These are phyloP conservation scores for Phrynosoma blainvillii DNA, from an alignment of 2,113 vertebrate genomes.

Conservation along the genomic window DNA sequence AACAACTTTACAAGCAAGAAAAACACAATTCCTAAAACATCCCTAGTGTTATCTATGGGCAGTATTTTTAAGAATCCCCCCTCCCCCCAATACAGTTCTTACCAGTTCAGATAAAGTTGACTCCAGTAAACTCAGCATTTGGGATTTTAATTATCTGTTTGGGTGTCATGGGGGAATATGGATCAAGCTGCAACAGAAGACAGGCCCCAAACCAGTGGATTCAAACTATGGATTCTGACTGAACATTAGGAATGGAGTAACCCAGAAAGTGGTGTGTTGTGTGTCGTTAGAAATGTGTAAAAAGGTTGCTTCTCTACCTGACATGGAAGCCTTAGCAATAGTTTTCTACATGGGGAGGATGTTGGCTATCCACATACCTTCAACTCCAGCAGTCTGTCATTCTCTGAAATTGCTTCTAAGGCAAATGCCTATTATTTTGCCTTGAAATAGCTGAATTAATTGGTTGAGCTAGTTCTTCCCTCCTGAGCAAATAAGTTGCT, in stretches of 20 bases:
- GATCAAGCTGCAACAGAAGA: no score
- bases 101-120: not conserved
- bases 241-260: no score
- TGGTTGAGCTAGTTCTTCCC: not conserved
- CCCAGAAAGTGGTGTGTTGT: no score
- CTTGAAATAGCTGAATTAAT: not conserved
- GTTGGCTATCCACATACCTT: no score
- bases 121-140: not conserved
- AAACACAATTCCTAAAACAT: not conserved
- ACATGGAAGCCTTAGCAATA: no score
- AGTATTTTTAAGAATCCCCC: not conserved
- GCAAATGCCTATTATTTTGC: not conserved
- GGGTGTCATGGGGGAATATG: no score
- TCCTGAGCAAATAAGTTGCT: not conserved
- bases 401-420: not conserved
- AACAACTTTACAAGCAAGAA: conserved; percentile 29
- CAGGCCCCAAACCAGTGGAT: no score
- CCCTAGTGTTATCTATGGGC: not conserved
- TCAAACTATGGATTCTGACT: no score
- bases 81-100: not conserved
- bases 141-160: not conserved
- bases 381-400: no score
- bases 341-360: no score
- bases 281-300: no score
- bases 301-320: no score